phyloP scores from a whole-genome alignment of 2,113 vertebrate species.

The Sapajus apella region DNA sequence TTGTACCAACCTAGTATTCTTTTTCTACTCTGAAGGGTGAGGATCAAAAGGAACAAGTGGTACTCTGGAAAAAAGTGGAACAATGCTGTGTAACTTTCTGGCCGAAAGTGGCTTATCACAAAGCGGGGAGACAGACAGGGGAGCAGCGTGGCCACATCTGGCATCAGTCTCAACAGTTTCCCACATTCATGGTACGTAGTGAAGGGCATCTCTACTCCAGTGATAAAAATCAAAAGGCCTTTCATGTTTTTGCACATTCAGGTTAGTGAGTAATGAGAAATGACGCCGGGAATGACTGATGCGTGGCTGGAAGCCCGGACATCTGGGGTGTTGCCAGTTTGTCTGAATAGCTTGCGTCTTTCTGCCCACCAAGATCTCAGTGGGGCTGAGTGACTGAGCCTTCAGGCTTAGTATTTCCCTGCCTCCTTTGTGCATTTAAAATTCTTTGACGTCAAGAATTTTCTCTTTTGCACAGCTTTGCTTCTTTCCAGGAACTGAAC shows the following conservation, averaged over 20 bases:
- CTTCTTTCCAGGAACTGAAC: too few species aligned
- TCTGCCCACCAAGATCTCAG: background rate
- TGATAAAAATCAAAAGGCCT: background rate
- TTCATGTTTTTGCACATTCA: slow-evolving; percentile 40
- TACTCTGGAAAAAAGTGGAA: background rate
- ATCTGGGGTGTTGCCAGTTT: background rate
- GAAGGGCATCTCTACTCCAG: slow-evolving; percentile 12
- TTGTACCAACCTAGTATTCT: background rate
- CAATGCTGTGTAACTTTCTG: background rate
- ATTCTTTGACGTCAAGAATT: too few species aligned
- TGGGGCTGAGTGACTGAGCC: background rate
- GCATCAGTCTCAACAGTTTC: slow-evolving; percentile 1
- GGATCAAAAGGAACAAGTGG: slow-evolving; percentile 20
- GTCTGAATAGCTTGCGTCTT: background rate
- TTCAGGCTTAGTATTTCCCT: background rate
- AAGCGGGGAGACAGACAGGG: background rate
- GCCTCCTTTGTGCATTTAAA: background rate
- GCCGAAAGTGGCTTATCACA: too few species aligned
- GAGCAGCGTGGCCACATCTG: rapidly evolving
- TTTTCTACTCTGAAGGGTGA: background rate
- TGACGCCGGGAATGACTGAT: background rate
- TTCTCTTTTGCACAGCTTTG: background rate
- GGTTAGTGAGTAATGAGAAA: background rate
- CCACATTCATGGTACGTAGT: background rate
- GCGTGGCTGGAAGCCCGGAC: background rate